These are phyloP conservation scores for Cariama cristata DNA, from an alignment of 2,113 vertebrate species.

Conservation along the genomic window DNA sequence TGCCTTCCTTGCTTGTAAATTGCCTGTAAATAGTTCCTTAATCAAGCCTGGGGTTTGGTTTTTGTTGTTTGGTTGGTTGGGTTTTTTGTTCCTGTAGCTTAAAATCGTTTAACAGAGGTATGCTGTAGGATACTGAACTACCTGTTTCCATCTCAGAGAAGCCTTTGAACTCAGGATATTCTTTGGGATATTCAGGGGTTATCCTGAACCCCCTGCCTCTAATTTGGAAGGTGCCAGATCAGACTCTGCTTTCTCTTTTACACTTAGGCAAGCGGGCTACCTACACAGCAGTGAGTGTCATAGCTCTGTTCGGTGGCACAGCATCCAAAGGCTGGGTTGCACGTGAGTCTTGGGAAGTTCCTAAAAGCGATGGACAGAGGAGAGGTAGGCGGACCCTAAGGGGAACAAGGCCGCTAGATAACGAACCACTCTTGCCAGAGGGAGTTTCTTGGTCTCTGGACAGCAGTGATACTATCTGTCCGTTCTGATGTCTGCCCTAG, in stretches of 20 bases:
- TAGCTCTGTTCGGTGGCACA: fast-evolving
- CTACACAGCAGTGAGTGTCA: not conserved
- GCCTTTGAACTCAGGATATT: not conserved
- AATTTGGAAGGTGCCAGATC: not conserved
- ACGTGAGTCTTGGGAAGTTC: not conserved
- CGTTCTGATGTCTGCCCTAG: not conserved
- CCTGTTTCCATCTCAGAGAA: not conserved
- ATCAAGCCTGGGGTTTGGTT: not conserved
- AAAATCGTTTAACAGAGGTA: not conserved
- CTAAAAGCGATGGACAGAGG: not conserved
- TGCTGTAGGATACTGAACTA: not conserved
- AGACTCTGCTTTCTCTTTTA: not conserved
- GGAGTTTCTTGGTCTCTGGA: not conserved
- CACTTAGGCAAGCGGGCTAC: fast-evolving
- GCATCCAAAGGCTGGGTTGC: not conserved
- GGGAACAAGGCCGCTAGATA: not conserved
- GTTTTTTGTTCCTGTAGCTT: not conserved
- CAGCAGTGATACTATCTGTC: not conserved
- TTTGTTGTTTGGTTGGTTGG: not conserved
- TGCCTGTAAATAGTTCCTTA: not conserved
- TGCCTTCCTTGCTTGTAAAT: not conserved
- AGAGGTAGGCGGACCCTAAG: not conserved
- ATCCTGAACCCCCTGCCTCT: not conserved
- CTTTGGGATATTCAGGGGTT: not conserved
- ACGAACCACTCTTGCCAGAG: not conserved